Percentiles rank a stretch among this genome's conserved stretches.
phyloP scores from a whole-genome alignment of 2,113 vertebrate species.

The Monopterus albus region DNA sequence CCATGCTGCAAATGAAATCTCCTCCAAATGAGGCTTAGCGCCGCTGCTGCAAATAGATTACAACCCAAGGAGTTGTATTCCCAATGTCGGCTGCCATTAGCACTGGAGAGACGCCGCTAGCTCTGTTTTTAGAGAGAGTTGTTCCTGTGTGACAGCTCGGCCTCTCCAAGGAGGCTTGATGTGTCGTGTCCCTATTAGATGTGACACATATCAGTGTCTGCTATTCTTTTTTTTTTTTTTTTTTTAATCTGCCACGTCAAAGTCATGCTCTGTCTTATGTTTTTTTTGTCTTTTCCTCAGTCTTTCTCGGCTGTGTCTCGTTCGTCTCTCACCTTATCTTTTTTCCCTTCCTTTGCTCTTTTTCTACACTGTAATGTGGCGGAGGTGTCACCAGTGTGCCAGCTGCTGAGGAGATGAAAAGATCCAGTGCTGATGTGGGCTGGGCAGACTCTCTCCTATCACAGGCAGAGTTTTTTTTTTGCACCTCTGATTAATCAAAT shows the following conservation, averaged over 20 bases:
- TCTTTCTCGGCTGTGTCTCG: constrained; percentile 16
- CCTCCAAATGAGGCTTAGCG: constrained; percentile 59
- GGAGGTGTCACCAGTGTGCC: constrained; percentile 33
- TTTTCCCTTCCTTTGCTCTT: neutral
- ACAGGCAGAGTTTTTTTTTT: constrained; percentile 10
- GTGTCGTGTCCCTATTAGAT: constrained; percentile 70
- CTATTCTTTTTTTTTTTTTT: constrained; percentile 72
- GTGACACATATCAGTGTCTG: constrained; percentile 69
- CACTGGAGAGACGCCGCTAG: constrained; percentile 2
- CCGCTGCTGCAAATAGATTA: constrained; percentile 61
- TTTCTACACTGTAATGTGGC: constrained; percentile 42
- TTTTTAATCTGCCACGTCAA: constrained; percentile 66
- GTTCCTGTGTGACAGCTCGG: constrained; percentile 56
- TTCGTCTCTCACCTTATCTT: constrained; percentile 19
- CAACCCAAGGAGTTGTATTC: constrained; percentile 61
- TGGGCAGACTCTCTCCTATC: neutral
- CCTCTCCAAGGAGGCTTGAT: constrained; percentile 54
- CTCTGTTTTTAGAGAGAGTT: constrained; percentile 60
- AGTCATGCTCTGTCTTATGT: constrained; percentile 43
- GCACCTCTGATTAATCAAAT: constrained; percentile 34
- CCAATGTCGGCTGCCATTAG: constrained; percentile 71
- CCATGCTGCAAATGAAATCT: constrained; percentile 55
- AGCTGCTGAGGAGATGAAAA: constrained; percentile 42
- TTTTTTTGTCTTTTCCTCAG: constrained; percentile 19
- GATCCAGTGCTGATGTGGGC: constrained; percentile 2